Conservation (phyloP, 2,113 vertebrate genomes). For the Cinclus cinclus region DNA sequence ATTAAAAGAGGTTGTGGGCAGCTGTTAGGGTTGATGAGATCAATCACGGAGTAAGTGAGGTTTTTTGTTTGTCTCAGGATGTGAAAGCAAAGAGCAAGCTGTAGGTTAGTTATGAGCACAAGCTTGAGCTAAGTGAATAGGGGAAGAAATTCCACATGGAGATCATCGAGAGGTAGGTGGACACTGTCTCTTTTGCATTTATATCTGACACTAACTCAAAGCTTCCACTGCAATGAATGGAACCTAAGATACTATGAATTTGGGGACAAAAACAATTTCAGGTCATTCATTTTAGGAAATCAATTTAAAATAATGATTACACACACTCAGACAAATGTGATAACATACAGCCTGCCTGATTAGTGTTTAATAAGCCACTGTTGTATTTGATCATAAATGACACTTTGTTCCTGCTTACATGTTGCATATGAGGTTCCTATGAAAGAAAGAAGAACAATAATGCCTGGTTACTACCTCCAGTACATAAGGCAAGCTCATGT, state of each 20-base stretch:
- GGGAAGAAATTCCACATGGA: not conserved
- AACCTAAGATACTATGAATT: not conserved
- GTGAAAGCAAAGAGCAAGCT: not conserved
- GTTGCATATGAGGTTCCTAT: not conserved
- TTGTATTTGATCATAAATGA: not conserved
- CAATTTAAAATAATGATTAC: not conserved
- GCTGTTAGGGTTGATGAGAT: not conserved
- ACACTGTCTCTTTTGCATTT: not conserved
- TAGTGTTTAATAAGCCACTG: not conserved
- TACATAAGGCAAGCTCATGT: not conserved
- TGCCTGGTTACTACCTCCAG: not conserved
- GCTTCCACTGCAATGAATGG: not conserved
- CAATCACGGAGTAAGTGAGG: fast-evolving
- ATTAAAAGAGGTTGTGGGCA: not conserved
- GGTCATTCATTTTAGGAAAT: not conserved
- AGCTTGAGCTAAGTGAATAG: not conserved
- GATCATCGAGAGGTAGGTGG: not conserved
- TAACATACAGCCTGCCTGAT: not conserved
- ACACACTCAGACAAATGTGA: not conserved
- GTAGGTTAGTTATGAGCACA: not conserved
- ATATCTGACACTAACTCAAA: not conserved
- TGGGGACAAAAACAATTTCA: not conserved
- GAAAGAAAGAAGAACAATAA: not conserved
- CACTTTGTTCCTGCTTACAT: not conserved
- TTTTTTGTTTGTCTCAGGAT: not conserved